These are phyloP conservation scores for Eupithecia subfuscata DNA, from an alignment of 2,888 invertebrate species.

Conservation along the genomic window DNA sequence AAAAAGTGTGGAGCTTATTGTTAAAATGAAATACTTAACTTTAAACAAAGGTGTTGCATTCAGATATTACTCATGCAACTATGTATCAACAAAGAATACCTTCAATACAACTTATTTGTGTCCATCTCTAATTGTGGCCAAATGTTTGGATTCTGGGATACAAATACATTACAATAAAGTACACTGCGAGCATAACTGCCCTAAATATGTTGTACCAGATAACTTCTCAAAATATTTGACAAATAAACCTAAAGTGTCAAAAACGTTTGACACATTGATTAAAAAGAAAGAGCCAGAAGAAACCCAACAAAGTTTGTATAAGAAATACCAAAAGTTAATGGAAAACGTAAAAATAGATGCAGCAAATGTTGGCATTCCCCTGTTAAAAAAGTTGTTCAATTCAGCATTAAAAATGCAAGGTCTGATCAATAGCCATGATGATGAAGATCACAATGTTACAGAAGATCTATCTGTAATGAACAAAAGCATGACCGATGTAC, in stretches of 20 bases:
- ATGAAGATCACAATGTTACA: slow-evolving; percentile 44
- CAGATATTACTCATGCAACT: slow-evolving; percentile 60
- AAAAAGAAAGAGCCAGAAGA: slow-evolving; percentile 36
- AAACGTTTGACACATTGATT: slow-evolving; percentile 2
- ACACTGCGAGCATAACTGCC: slow-evolving; percentile 56
- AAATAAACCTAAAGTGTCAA: slow-evolving; percentile 6
- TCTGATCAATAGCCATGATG: slow-evolving; percentile 50
- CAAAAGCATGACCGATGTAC: slow-evolving; percentile 49
- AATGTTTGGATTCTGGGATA: slow-evolving; percentile 58
- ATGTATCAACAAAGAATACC: slow-evolving; percentile 31
- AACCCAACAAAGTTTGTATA: slow-evolving; percentile 41
- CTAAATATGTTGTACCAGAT: slow-evolving; percentile 45
- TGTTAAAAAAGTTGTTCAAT: slow-evolving; percentile 53
- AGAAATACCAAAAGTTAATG: slow-evolving; percentile 62
- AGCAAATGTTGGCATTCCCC: slow-evolving; percentile 50
- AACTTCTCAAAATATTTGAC: slow-evolving; percentile 41
- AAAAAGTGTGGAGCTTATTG: slow-evolving; percentile 53
- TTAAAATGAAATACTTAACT: slow-evolving; percentile 48
- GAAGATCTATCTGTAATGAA: background rate
- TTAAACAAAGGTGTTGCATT: slow-evolving; percentile 49
- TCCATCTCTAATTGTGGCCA: slow-evolving; percentile 57
- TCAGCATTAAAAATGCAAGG: slow-evolving; percentile 65
- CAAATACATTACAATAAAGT: slow-evolving; percentile 62
- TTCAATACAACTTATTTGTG: slow-evolving; percentile 50
- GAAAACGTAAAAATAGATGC: slow-evolving; percentile 56